phyloP scores from a whole-genome alignment of 2,888 invertebrate species.

The Cataglyphis livida region DNA sequence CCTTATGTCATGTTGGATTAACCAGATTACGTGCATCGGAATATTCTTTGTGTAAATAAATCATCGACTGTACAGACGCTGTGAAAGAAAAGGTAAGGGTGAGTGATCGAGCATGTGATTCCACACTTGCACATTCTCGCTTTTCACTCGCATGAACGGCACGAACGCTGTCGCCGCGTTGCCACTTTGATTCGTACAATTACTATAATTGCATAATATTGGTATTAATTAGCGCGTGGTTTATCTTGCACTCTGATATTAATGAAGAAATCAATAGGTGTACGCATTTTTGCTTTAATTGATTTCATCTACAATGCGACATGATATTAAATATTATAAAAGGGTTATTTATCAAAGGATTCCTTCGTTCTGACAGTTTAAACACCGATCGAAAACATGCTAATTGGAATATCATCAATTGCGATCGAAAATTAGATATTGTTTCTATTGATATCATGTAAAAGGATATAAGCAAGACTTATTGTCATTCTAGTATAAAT shows the following conservation, averaged over 20 bases:
- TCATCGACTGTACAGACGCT: constrained; percentile 41
- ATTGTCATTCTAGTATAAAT: background rate
- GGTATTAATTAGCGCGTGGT: constrained; percentile 15
- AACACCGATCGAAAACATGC: background rate
- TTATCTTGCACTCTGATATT: background rate
- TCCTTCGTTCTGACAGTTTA: background rate
- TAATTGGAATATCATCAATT: background rate
- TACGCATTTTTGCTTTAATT: background rate
- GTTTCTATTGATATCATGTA: background rate
- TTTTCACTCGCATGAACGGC: constrained; percentile 28
- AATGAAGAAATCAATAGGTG: background rate
- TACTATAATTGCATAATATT: constrained; percentile 7
- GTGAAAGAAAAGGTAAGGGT: constrained; percentile 33
- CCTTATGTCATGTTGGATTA: constrained; percentile 80
- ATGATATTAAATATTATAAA: background rate
- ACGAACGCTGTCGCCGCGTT: background rate
- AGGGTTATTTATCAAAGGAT: background rate
- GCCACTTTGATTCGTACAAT: background rate
- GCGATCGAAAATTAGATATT: background rate
- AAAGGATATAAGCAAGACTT: background rate
- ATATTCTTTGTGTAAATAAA: constrained; percentile 61
- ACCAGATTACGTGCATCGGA: constrained; percentile 74
- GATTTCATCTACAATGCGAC: background rate
- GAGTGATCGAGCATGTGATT: background rate
- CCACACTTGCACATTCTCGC: background rate